Evolutionary conservation across 2,113 vertebrate species (phyloP).

Genomic region (Varanus salvator): DNA sequence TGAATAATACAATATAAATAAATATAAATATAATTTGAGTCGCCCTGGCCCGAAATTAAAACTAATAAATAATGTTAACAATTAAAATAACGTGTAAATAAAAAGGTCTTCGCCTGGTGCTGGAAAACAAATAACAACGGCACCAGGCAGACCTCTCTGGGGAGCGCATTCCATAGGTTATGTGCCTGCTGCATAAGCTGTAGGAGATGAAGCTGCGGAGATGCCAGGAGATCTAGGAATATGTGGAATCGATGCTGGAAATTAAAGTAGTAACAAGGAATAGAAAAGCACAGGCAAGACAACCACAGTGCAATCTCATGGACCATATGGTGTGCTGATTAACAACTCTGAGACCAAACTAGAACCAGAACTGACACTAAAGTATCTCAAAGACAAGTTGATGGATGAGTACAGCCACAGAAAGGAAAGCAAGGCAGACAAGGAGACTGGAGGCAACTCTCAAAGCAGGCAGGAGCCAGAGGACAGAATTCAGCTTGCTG

Average conservation of each 20-base stretch:
- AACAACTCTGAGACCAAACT: neutral
- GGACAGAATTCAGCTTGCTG: too few relatives aligned
- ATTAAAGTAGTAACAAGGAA: neutral
- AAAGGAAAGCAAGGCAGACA: neutral
- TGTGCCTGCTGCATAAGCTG: neutral
- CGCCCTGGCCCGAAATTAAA: too few relatives aligned
- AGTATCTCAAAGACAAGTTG: neutral
- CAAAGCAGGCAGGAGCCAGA: neutral
- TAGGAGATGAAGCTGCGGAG: neutral
- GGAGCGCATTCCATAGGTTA: too few relatives aligned
- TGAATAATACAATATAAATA: too few relatives aligned
- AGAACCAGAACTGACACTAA: neutral
- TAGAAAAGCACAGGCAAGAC: neutral
- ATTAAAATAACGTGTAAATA: too few relatives aligned
- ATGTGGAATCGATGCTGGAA: slow-evolving; percentile 14
- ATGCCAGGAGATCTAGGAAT: neutral
- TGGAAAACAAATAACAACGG: too few relatives aligned
- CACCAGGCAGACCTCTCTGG: too few relatives aligned
- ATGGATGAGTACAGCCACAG: neutral
- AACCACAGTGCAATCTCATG: neutral
- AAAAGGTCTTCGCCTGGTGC: too few relatives aligned
- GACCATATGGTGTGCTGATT: neutral
- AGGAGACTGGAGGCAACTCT: neutral
- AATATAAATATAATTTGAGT: too few relatives aligned
- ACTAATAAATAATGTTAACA: too few relatives aligned